These are phyloP conservation scores for Entomyzon cyanotis DNA, from an alignment of 2,113 vertebrate genomes.

Conservation along the genomic window DNA sequence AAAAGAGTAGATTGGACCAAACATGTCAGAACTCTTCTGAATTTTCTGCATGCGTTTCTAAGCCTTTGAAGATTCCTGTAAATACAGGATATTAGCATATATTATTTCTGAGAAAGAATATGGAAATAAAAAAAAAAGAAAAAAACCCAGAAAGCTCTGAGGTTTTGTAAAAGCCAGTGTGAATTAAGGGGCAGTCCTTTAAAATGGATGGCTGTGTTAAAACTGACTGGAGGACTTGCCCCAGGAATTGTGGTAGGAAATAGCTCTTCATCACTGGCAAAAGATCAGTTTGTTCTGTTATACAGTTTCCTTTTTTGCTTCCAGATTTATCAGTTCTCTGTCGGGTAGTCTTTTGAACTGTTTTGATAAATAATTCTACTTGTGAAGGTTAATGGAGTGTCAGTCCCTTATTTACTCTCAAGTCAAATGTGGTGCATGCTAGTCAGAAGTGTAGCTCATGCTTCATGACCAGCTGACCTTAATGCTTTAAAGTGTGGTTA, in stretches of 20 bases:
- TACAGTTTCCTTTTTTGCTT: not conserved
- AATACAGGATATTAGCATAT: not conserved
- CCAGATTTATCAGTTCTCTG: constrained; percentile 23
- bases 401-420: constrained; percentile 62
- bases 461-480: constrained; percentile 52
- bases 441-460: constrained; percentile 56
- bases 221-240: not conserved
- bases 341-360: constrained; percentile 40
- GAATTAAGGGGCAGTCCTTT: not conserved
- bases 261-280: not conserved
- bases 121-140: not conserved
- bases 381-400: constrained; percentile 70
- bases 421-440: constrained; percentile 41
- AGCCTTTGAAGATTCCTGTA: not conserved
- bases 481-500: constrained; percentile 59
- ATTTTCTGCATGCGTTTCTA: not conserved
- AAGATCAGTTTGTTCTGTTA: constrained; percentile 12
- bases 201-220: not conserved
- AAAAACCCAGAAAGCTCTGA: not conserved
- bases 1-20: not conserved
- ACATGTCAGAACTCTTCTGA: not conserved
- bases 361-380: constrained; percentile 73
- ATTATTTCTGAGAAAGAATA: not conserved
- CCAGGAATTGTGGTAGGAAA: not conserved
- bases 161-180: not conserved